A percentile compares a stretch with the other conserved stretches of the same genome.
Evolutionary conservation across 2,113 vertebrate species (phyloP).

Genomic region (Bungarus multicinctus): DNA sequence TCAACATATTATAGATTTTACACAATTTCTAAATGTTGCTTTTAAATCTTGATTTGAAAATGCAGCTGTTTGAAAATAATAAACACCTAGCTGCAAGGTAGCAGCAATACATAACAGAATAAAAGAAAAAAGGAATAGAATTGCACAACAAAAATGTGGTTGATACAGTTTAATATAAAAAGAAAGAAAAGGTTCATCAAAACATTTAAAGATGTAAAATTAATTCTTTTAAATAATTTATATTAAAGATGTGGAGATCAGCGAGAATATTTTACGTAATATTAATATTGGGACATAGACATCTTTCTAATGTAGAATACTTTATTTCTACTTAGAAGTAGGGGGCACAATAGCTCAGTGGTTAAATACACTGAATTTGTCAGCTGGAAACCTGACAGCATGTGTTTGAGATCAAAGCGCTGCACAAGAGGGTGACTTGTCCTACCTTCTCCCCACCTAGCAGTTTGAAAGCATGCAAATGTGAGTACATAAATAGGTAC

Average conservation of each 20-base stretch:
- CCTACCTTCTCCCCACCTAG: neutral
- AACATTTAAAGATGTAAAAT: conserved; percentile 44
- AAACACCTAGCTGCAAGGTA: conserved; percentile 45
- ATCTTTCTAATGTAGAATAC: no score
- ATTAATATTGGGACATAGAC: neutral
- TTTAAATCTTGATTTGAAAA: conserved; percentile 27
- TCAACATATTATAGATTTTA: neutral
- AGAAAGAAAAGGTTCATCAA: neutral
- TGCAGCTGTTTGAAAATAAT: conserved; percentile 27
- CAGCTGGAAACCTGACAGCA: no score
- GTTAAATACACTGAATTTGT: no score
- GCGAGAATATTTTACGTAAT: conserved; percentile 25
- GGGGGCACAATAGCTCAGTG: no score
- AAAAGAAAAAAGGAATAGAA: neutral
- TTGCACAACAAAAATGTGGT: neutral
- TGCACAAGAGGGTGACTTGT: neutral
- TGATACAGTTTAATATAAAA: neutral
- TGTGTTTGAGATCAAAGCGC: neutral
- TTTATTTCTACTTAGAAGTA: no score
- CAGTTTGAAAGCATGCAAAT: neutral
- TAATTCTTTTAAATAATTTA: neutral
- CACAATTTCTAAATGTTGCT: neutral
- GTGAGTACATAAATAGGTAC: neutral
- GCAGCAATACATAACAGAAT: conserved; percentile 34
- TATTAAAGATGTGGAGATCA: conserved; percentile 27